Conservation (phyloP, 2,113 vertebrate species). For the Indicator indicator region DNA sequence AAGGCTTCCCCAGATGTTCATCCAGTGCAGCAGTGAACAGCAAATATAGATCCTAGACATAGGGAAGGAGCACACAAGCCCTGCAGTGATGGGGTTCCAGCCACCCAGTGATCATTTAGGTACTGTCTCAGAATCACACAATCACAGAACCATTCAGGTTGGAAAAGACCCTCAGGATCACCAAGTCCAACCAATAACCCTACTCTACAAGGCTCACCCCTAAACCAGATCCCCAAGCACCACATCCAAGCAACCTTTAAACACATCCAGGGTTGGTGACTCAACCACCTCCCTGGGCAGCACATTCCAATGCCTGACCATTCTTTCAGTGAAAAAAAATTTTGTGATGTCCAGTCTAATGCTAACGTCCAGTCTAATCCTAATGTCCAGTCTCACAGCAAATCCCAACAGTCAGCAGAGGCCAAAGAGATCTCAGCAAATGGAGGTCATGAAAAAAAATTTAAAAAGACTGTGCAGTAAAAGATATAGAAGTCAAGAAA, state of each 20-base stretch:
- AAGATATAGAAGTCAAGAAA: neutral
- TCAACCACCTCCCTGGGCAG: too few species aligned
- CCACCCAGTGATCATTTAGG: neutral
- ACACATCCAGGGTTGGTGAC: too few species aligned
- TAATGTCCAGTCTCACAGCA: neutral
- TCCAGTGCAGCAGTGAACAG: neutral
- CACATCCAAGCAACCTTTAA: too few species aligned
- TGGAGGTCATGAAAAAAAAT: neutral
- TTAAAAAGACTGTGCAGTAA: neutral
- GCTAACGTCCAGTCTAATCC: too few species aligned
- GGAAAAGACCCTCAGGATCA: too few species aligned
- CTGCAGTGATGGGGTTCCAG: neutral
- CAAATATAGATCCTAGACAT: neutral
- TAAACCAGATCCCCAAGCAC: too few species aligned
- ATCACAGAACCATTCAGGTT: too few species aligned
- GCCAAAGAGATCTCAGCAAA: neutral
- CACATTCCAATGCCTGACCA: too few species aligned
- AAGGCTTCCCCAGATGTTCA: neutral
- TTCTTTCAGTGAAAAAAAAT: too few species aligned
- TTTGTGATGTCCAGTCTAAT: too few species aligned
- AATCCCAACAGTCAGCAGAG: neutral
- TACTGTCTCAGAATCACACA: neutral
- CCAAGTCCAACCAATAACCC: too few species aligned
- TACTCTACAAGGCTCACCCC: too few species aligned
- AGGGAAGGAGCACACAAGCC: neutral